Percentiles rank a stretch among this genome's conserved stretches.
Conservation (phyloP, 2,888 invertebrate species). For the Drosophila cognata region DNA sequence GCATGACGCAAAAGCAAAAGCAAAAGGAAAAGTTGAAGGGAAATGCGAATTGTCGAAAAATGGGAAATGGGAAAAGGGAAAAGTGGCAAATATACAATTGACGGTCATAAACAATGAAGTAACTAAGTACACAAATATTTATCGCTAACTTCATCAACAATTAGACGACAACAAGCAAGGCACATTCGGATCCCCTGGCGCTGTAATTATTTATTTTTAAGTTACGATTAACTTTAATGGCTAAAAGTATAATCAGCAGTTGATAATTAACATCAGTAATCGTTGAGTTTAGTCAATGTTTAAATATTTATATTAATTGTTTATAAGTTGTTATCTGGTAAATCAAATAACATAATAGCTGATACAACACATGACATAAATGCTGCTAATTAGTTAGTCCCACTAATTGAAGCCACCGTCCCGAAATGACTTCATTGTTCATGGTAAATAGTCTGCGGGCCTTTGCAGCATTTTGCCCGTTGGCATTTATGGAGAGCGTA, state of each 20-base stretch:
- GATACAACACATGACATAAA: slow-evolving; percentile 28
- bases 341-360: slow-evolving; percentile 5
- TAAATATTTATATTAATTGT: slow-evolving; percentile 1
- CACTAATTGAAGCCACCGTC: slow-evolving; percentile 21
- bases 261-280: neutral
- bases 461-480: slow-evolving; percentile 10
- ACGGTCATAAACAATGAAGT: slow-evolving; percentile 19
- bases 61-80: slow-evolving; percentile 19
- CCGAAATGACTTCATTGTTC: slow-evolving; percentile 55
- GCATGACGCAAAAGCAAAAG: slow-evolving; percentile 30
- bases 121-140: slow-evolving; percentile 26
- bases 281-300: neutral
- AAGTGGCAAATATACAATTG: slow-evolving; percentile 11
- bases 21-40: slow-evolving; percentile 6
- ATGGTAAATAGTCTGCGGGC: slow-evolving; percentile 24
- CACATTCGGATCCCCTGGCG: neutral
- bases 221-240: neutral
- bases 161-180: slow-evolving; percentile 12
- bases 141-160: slow-evolving; percentile 52
- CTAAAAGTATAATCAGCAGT: neutral
- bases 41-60: slow-evolving; percentile 10
- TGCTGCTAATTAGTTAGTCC: slow-evolving; percentile 25
- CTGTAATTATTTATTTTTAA: neutral
- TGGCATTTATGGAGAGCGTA: slow-evolving; percentile 33
- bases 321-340: slow-evolving; percentile 15